phyloP scores from a whole-genome alignment of 2,113 vertebrate genomes.

The Crotophaga sulcirostris region DNA sequence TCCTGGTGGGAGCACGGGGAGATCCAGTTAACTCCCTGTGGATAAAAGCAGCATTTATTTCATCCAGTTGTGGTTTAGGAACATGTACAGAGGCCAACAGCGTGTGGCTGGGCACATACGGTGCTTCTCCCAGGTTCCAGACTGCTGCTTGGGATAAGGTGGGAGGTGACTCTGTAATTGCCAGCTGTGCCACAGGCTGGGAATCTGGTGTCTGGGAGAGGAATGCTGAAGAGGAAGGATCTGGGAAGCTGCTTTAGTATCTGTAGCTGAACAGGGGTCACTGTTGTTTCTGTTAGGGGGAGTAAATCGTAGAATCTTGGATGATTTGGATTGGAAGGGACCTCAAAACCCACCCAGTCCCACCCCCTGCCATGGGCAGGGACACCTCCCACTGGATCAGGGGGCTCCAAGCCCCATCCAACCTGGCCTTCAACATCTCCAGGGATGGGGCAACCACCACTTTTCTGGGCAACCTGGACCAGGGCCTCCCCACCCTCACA shows the following conservation, averaged over 20 bases:
- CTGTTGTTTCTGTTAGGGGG: accelerated
- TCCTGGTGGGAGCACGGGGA: background rate
- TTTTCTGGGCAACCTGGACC: too few relatives aligned
- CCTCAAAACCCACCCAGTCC: too few relatives aligned
- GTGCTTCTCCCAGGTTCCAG: accelerated
- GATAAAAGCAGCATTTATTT: too few relatives aligned
- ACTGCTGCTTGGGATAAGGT: accelerated
- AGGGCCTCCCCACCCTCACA: too few relatives aligned
- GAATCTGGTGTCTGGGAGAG: accelerated
- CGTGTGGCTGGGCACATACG: accelerated
- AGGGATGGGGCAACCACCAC: too few relatives aligned
- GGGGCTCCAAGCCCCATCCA: too few relatives aligned
- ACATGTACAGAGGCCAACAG: too few relatives aligned
- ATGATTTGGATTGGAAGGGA: too few relatives aligned
- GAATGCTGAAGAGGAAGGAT: accelerated
- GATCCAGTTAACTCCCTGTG: accelerated
- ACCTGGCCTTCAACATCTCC: too few relatives aligned
- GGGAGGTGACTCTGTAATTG: accelerated
- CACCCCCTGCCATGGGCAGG: too few relatives aligned
- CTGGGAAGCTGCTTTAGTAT: background rate
- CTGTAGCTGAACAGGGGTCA: accelerated
- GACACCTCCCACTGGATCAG: too few relatives aligned
- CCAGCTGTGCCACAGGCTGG: accelerated
- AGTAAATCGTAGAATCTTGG: accelerated
- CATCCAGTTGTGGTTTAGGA: too few relatives aligned